Evolutionary conservation across 2,888 invertebrate species (phyloP).

Genomic region (Dryococelus australis): DNA sequence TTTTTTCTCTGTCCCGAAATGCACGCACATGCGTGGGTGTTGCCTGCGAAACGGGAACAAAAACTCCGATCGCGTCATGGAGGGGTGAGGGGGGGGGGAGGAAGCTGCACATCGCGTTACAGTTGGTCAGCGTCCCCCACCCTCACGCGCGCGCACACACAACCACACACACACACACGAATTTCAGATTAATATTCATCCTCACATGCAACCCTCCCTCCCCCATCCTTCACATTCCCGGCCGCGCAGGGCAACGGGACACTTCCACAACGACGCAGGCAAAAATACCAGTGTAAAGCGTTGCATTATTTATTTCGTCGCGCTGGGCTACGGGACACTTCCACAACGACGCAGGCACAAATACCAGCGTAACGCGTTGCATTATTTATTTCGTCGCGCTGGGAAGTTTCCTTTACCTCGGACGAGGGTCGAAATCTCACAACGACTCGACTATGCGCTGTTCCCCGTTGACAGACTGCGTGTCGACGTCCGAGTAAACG

Average conservation of each 20-base stretch:
- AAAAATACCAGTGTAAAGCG: background rate
- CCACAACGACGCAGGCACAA: slow-evolving; percentile 11
- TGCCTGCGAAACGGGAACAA: no score
- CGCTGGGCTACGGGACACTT: slow-evolving; percentile 42
- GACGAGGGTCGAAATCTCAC: no score
- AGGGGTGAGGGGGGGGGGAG: no score
- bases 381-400: background rate
- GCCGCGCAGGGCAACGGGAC: no score
- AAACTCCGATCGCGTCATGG: no score
- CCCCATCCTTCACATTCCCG: slow-evolving; percentile 42
- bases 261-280: slow-evolving; percentile 29
- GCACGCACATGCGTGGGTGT: no score
- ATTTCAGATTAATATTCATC: slow-evolving; percentile 1
- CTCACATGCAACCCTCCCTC: slow-evolving; percentile 26
- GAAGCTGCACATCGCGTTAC: no score
- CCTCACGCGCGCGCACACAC: background rate
- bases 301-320: background rate
- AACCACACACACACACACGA: background rate
- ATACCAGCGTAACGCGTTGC: background rate
- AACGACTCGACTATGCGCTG: no score
- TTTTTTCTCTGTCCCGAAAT: background rate
- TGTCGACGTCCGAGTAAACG: no score
- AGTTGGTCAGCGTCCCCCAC: background rate
- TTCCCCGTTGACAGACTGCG: no score
- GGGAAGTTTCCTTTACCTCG: no score